Evolutionary conservation across 1,140 invertebrate genomes (phyloP).

Genomic region (Danaus melanippus): DNA sequence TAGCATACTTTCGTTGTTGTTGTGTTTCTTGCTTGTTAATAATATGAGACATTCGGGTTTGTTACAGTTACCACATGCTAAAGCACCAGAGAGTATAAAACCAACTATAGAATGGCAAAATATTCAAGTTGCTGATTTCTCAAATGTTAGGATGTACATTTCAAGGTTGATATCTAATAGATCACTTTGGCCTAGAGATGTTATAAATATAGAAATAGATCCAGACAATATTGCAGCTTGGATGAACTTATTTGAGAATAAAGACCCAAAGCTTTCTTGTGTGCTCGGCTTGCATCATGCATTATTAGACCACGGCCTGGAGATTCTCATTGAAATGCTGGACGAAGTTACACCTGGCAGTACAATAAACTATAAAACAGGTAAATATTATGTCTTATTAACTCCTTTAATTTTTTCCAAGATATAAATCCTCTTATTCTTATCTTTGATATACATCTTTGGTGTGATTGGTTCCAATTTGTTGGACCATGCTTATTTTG

Average conservation of each 20-base stretch:
- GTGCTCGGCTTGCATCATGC: slow-evolving; percentile 38
- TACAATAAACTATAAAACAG: slow-evolving; percentile 50
- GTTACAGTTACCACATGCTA: slow-evolving; percentile 34
- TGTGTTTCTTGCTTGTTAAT: too few relatives aligned
- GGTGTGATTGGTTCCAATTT: too few relatives aligned
- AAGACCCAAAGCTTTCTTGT: slow-evolving; percentile 46
- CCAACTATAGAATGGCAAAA: slow-evolving; percentile 66
- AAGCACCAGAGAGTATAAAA: slow-evolving; percentile 46
- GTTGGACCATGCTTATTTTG: too few relatives aligned
- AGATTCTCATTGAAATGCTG: slow-evolving; percentile 39
- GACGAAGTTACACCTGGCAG: slow-evolving; percentile 36
- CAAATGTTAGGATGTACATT: slow-evolving; percentile 50
- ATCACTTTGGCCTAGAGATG: slow-evolving; percentile 29
- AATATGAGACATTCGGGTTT: neutral
- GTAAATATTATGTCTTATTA: slow-evolving; percentile 23
- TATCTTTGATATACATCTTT: too few relatives aligned
- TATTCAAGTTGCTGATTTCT: slow-evolving; percentile 60
- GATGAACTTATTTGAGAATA: slow-evolving; percentile 42
- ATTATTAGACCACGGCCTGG: slow-evolving; percentile 40
- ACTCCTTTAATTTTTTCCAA: neutral
- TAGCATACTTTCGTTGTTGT: too few relatives aligned
- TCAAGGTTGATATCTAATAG: slow-evolving; percentile 34
- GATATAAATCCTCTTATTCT: neutral
- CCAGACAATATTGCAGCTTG: slow-evolving; percentile 28
- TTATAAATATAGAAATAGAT: slow-evolving; percentile 29